Conservation (phyloP, 2,888 invertebrate species). For the Lasioglossum malachurum region DNA sequence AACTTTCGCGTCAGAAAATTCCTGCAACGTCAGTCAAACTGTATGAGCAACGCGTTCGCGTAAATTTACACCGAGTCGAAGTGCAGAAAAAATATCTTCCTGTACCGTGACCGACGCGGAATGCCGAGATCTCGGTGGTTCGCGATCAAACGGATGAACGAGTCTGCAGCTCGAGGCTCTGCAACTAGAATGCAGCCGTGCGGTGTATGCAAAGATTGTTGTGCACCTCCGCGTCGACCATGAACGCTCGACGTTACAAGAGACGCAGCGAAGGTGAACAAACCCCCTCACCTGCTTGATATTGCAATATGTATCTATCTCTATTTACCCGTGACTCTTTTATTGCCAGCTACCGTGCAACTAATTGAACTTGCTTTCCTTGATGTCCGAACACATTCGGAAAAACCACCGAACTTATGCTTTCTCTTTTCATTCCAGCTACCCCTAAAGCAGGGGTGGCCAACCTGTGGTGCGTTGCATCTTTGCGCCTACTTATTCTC, state of each 20-base stretch:
- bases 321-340: slow-evolving; percentile 22
- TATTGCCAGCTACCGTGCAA: slow-evolving; percentile 21
- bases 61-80: slow-evolving; percentile 23
- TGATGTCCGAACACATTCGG: not conserved
- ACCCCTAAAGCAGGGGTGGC: not conserved
- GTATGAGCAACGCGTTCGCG: slow-evolving; percentile 31
- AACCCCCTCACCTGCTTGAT: slow-evolving; percentile 46
- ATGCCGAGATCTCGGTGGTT: slow-evolving; percentile 54
- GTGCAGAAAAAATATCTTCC: slow-evolving; percentile 33
- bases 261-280: slow-evolving; percentile 54
- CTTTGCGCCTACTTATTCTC: no score
- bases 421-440: not conserved
- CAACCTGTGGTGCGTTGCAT: no score
- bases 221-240: slow-evolving; percentile 10
- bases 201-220: slow-evolving; percentile 55
- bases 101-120: slow-evolving; percentile 60
- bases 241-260: slow-evolving; percentile 18
- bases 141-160: slow-evolving; percentile 60
- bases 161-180: slow-evolving; percentile 53
- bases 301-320: slow-evolving; percentile 16
- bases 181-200: slow-evolving; percentile 49
- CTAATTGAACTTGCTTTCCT: slow-evolving; percentile 10
- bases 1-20: not conserved
- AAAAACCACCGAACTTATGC: not conserved
- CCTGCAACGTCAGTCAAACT: not conserved